Evolutionary conservation across 2,113 vertebrate species (phyloP), one percentile per base, ranked within the genome.

Genomic region (Telmatochromis sp.): DNA sequence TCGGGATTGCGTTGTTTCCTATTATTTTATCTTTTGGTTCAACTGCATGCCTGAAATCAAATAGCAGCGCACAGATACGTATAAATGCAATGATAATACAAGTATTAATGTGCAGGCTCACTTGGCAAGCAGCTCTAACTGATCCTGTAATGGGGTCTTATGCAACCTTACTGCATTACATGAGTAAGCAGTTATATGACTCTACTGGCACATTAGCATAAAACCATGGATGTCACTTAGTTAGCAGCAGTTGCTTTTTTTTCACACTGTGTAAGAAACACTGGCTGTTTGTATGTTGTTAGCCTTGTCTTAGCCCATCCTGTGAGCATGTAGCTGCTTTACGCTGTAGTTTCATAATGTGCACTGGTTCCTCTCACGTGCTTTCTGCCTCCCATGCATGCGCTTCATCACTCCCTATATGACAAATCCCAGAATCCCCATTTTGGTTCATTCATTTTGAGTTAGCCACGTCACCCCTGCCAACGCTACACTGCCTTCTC

Each of bases 391-490:
- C 31, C 9, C 26, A 10, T 53, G 19, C 55, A 75, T 49, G 19
- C 78, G 31, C 23, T 78, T 75, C 21, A 28, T 84, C 63, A 42
- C 63, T 53, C 23, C 55, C 19, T 37, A 11, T 12, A 15, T 33
- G 47, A 49, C 80, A 37, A 83, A 84, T 73, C 83, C 82, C 35
- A 42, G 60, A 87, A 85, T 21, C 12, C 3, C 57, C 7, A 11
- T 21, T 80, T 45, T 85, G 75, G 45, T 85, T 90, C 58, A 84
- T 94, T 94, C 83, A 90, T 86, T 89, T 86, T 80, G 40, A 37
- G 28, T 15, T 19, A 7, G 85, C 93, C 92, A 93, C 91, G 91
- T 95, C 93, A 94, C 81, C 82, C 57, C 80, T 91, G 87, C 93
- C 93, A 95, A 83, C 93, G 10, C 89, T 35, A 89, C 92, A 84